These are phyloP conservation scores for Tachuris rubrigastra DNA, from an alignment of 2,113 vertebrate genomes.

Conservation along the genomic window DNA sequence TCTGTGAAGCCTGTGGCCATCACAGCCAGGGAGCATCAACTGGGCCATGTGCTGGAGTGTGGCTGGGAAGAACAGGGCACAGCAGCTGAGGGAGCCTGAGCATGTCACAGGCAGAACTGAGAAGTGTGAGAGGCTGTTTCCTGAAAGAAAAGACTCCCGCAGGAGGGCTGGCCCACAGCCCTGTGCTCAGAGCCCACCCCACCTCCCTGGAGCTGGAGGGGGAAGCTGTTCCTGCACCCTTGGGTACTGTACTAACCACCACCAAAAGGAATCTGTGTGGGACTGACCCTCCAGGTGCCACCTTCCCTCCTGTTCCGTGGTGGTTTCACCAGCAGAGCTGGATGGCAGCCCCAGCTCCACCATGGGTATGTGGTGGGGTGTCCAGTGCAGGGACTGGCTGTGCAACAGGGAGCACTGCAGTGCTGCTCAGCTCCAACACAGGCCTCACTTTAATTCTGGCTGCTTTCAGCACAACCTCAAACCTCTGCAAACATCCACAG, in stretches of 20 bases:
- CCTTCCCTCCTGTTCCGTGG: not conserved
- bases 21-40: not conserved
- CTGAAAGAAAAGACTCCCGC: not conserved
- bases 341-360: not conserved
- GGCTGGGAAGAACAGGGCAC: not conserved
- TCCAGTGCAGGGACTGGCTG: not conserved
- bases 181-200: not conserved
- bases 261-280: not conserved
- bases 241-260: not conserved
- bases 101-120: not conserved
- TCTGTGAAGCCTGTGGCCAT: not conserved
- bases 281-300: not conserved
- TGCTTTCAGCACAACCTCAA: not conserved
- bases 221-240: not conserved
- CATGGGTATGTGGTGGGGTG: accelerated
- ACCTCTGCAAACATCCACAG: not conserved
- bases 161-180: not conserved
- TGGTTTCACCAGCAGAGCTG: not conserved
- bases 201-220: not conserved
- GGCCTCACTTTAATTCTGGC: not conserved
- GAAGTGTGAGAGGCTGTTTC: not conserved
- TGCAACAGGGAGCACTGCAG: not conserved
- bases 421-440: not conserved
- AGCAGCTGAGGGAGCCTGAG: not conserved
- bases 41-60: not conserved